Conservation (phyloP, 2,113 vertebrate genomes). For the Paraplagusia blochii region DNA sequence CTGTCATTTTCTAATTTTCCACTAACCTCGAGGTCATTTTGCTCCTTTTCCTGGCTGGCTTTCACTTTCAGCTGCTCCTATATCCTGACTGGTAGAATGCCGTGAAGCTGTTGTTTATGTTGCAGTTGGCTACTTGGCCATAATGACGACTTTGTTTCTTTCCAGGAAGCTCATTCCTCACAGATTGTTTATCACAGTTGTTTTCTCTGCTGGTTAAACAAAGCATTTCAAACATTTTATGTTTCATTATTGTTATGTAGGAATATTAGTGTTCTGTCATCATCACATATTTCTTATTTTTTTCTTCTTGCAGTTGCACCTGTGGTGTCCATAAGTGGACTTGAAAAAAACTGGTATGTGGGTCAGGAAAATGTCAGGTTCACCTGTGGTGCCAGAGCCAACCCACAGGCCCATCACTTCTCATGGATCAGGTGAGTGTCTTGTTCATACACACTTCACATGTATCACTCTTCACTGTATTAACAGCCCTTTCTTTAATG, state of each 20-base stretch:
- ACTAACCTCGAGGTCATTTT: slow-evolving; percentile 30
- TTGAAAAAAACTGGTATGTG: slow-evolving; percentile 87
- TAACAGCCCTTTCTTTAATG: too few species aligned
- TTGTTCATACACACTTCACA: background rate
- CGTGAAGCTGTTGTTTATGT: slow-evolving; percentile 41
- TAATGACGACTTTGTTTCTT: slow-evolving; percentile 52
- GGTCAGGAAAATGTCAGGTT: slow-evolving; percentile 88
- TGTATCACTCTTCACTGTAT: background rate
- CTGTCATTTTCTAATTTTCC: slow-evolving; percentile 51
- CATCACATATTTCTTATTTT: slow-evolving; percentile 1
- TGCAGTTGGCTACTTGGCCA: slow-evolving; percentile 22
- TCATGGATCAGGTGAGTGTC: slow-evolving; percentile 88
- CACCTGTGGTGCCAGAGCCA: slow-evolving; percentile 89
- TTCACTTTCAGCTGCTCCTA: slow-evolving; percentile 36
- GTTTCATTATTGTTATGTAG: too few species aligned
- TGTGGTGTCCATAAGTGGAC: slow-evolving; percentile 82
- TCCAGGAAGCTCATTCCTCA: slow-evolving; percentile 41
- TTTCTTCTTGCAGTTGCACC: slow-evolving; percentile 82
- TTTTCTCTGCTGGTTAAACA: too few species aligned
- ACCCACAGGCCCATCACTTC: slow-evolving; percentile 84
- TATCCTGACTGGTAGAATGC: slow-evolving; percentile 16
- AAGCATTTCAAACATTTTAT: too few species aligned
- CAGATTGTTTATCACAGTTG: too few species aligned
- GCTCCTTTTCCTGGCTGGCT: slow-evolving; percentile 49
- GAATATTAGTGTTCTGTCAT: background rate